A percentile compares a stretch with the other conserved stretches of the same genome.
phyloP scores from a whole-genome alignment of 2,797 vertebrate species.

The Propithecus perrieri region DNA sequence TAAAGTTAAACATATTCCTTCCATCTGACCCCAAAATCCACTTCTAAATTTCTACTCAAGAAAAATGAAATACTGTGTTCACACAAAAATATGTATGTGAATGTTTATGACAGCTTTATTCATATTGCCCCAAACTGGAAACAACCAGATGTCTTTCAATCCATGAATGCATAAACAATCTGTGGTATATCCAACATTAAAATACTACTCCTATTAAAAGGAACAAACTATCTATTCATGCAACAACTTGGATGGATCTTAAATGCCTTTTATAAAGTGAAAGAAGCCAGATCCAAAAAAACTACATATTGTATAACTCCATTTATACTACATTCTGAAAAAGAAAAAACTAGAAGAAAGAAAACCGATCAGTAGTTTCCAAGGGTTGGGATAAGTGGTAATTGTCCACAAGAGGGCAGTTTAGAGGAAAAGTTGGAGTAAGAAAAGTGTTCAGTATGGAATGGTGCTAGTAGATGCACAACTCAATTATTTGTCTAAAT shows the following conservation, averaged over 20 bases:
- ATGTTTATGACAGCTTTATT: constrained; percentile 1
- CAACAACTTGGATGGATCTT: neutral
- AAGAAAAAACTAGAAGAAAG: neutral
- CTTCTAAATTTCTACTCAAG: neutral
- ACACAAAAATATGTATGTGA: neutral
- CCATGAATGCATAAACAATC: neutral
- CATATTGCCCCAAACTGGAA: neutral
- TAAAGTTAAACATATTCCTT: neutral
- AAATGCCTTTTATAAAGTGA: neutral
- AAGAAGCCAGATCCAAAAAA: neutral
- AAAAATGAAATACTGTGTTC: neutral
- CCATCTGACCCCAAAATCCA: neutral
- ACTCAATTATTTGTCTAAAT: neutral
- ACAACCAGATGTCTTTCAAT: neutral
- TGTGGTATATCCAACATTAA: neutral
- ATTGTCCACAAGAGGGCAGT: neutral
- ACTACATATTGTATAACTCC: neutral
- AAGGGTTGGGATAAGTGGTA: rapidly evolving
- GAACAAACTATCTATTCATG: neutral
- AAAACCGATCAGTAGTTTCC: neutral
- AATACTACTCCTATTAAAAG: neutral
- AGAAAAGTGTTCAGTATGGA: neutral
- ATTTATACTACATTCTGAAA: neutral
- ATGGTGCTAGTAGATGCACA: neutral
- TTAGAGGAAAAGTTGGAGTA: neutral